Evolutionary conservation across 2,797 vertebrate genomes (phyloP).

Genomic region (Ataeniobius toweri): DNA sequence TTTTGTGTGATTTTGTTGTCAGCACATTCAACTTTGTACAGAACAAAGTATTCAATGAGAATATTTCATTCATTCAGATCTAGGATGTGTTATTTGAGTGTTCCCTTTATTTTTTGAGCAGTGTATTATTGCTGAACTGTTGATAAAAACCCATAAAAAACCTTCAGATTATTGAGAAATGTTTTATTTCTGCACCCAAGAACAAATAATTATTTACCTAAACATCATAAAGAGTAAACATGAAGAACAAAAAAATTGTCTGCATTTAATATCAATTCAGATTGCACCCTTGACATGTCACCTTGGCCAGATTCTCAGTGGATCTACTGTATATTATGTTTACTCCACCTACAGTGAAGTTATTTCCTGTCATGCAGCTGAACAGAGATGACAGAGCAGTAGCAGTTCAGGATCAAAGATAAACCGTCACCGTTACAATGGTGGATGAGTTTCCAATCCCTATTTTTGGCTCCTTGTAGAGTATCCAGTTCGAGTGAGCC

Average conservation of each 20-base stretch:
- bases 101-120: too few relatives aligned
- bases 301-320: conserved; percentile 23
- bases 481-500: conserved; percentile 43
- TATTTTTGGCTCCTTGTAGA: conserved; percentile 59
- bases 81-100: too few relatives aligned
- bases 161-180: neutral
- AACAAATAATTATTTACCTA: neutral
- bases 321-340: conserved; percentile 3
- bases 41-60: too few relatives aligned
- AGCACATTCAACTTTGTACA: too few relatives aligned
- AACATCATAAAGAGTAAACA: neutral
- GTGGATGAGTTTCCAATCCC: conserved; percentile 66
- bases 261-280: conserved; percentile 8
- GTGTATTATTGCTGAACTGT: neutral
- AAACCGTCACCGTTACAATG: conserved; percentile 30
- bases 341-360: neutral
- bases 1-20: too few relatives aligned
- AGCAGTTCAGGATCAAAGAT: conserved; percentile 37
- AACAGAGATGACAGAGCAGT: conserved; percentile 42
- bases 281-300: conserved; percentile 11
- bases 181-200: neutral
- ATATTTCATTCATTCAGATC: too few relatives aligned
- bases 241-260: neutral
- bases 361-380: conserved; percentile 21
- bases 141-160: neutral